Evolutionary conservation across 2,888 invertebrate species (phyloP), one percentile per base, ranked within the genome.

Genomic region (Trilocha varians): DNA sequence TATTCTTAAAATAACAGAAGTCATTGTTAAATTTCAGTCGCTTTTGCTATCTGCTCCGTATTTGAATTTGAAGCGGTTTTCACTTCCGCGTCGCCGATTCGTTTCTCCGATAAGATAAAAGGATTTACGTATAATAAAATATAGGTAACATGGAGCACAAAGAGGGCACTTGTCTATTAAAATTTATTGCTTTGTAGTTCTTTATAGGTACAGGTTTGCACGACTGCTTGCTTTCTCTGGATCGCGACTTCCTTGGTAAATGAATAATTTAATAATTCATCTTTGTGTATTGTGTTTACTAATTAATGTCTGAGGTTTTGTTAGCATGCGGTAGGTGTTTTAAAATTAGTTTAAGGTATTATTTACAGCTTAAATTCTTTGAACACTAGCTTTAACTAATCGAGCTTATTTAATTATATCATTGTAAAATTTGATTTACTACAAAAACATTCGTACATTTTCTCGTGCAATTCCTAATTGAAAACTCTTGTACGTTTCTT

Each of bases 11-110:
- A 25, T 4, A 25, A 25, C 25, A 25, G 6, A 25, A 25, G 3
- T 4, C 8, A 4, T 11, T 25, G 25, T 25, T 25, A 25, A 6
- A 9, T 25, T 25, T 25, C 1, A n/a, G 25, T 25, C 11, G 5
- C 4, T 25, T 25, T 25, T 25, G 8, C 61, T 60, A 34, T 54
- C 50, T 18, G 38, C 35, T 55, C 55, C 44, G 45, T 56, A 65
- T 66, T 65, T 68, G 59, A 68, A 70, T 60, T 56, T 59, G 58
- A 58, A 62, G 56, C 49, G 50, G 55, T 48, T 43, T 44, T 34
- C 43, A 34, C 59, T 63, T 67, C 65, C 62, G 60, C 52, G 49
- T 57, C 52, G 15, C 38, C 55, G 59, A 57, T 58, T 49, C 49
- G 50, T 54, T 52, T 45, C 34, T 32, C 16, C 45, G 62, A 62